Conservation (phyloP, 2,797 vertebrate species). For the Loris lydekkerianus region DNA sequence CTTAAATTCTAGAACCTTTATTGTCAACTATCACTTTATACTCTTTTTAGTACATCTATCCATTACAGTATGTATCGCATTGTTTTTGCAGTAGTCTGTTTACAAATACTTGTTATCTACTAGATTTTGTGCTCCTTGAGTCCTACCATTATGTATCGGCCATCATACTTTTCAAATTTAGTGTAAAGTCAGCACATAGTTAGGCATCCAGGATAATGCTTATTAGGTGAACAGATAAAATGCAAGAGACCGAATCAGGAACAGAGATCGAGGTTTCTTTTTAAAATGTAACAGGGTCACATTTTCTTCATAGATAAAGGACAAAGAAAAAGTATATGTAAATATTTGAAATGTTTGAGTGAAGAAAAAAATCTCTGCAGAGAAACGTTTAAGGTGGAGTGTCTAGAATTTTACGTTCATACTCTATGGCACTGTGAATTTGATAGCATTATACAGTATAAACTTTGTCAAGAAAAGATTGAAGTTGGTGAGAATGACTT, state of each 20-base stretch:
- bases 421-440: neutral
- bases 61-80: neutral
- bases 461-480: neutral
- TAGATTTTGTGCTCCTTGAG: neutral
- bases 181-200: neutral
- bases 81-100: neutral
- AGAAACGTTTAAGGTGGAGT: neutral
- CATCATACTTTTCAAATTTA: neutral
- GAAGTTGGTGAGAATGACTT: neutral
- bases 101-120: neutral
- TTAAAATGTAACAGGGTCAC: neutral
- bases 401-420: neutral
- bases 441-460: neutral
- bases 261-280: neutral
- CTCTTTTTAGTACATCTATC: neutral
- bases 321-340: neutral
- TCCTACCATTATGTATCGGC: neutral
- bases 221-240: neutral
- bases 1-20: neutral
- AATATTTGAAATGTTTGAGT: neutral
- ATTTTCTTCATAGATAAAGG: neutral
- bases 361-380: neutral
- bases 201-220: neutral
- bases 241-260: neutral
- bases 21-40: neutral